Conservation (phyloP, 2,888 invertebrate species). For the Listrodromus nycthemerus region DNA sequence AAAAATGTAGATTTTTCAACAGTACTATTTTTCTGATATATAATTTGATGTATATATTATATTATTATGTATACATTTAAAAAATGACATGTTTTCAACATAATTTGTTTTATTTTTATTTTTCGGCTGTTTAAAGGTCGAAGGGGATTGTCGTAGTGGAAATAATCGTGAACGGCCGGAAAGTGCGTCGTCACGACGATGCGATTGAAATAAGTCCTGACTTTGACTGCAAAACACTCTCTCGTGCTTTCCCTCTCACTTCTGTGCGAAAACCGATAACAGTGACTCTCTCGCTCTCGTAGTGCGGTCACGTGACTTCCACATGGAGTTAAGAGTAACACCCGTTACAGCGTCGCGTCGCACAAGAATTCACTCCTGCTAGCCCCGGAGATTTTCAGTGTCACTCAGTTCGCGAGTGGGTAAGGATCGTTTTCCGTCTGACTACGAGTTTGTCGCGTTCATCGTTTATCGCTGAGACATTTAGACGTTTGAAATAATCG, state of each 20-base stretch:
- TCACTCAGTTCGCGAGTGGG: conserved; percentile 51
- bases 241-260: background rate
- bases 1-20: background rate
- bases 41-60: too few relatives aligned
- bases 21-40: too few relatives aligned
- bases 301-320: background rate
- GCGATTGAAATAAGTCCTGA: too few relatives aligned
- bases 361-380: background rate
- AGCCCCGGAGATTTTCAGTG: conserved; percentile 45
- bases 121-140: background rate
- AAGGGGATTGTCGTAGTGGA: background rate
- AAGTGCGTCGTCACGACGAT: background rate
- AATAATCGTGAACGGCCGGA: background rate
- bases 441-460: conserved; percentile 6
- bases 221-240: too few relatives aligned
- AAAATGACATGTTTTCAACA: background rate
- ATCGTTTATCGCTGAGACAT: background rate
- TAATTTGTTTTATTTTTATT: conserved; percentile 1
- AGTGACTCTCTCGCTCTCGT: too few relatives aligned
- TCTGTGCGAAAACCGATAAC: background rate
- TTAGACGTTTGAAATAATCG: background rate
- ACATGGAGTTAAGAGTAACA: conserved; percentile 17
- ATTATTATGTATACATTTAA: too few relatives aligned
- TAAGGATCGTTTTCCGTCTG: conserved; percentile 30
- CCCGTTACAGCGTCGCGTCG: conserved; percentile 39